These are phyloP conservation scores for Pempheris klunzingeri DNA, from an alignment of 2,797 vertebrate species.

Conservation along the genomic window DNA sequence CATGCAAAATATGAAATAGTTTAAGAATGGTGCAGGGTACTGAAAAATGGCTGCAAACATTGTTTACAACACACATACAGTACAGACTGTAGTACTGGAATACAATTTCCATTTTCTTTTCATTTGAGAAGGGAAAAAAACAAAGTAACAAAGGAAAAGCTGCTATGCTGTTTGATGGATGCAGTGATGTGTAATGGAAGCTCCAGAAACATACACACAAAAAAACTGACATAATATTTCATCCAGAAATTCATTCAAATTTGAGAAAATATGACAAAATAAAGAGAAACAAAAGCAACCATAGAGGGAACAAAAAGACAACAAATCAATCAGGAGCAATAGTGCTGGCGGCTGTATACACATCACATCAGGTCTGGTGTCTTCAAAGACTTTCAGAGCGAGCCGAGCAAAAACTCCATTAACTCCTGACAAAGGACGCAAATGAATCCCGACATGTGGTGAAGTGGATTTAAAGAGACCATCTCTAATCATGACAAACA, in stretches of 20 bases:
- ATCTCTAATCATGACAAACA: constrained; percentile 99
- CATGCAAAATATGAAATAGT: neutral
- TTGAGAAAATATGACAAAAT: constrained; percentile 72
- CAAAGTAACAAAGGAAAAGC: constrained; percentile 29
- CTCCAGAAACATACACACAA: constrained; percentile 47
- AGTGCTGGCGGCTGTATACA: constrained; percentile 97
- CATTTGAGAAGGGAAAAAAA: constrained; percentile 32
- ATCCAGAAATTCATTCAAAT: constrained; percentile 69
- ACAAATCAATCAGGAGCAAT: constrained; percentile 94
- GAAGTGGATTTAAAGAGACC: constrained; percentile 98
- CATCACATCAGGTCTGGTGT: constrained; percentile 98
- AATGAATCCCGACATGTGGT: constrained; percentile 99
- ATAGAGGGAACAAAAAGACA: constrained; percentile 84
- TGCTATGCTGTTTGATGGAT: constrained; percentile 55
- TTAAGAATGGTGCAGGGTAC: neutral
- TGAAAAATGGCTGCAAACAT: constrained; percentile 39
- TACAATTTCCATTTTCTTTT: constrained; percentile 32
- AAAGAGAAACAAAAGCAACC: constrained; percentile 70
- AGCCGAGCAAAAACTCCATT: constrained; percentile 97
- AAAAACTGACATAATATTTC: constrained; percentile 57
- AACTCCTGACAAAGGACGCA: constrained; percentile 99
- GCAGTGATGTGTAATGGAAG: constrained; percentile 67
- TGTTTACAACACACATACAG: constrained; percentile 28
- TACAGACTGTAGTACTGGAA: neutral
- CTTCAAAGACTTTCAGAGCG: constrained; percentile 99